Evolutionary conservation across 2,888 invertebrate species (phyloP).

Genomic region (Phragmatobia fuliginosa): DNA sequence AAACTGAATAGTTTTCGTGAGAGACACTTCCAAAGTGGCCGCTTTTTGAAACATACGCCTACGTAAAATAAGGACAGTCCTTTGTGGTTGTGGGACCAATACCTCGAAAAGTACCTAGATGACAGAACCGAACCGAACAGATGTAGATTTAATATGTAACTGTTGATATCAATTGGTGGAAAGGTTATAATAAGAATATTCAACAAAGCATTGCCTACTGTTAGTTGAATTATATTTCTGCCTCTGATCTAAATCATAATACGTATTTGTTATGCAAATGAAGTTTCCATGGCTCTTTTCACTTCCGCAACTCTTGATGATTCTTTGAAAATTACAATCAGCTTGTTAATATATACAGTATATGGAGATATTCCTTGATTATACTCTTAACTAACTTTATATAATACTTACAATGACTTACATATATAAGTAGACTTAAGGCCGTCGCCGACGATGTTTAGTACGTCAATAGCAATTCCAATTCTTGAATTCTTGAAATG

Average conservation of each 20-base stretch:
- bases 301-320: constrained; percentile 48
- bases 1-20: too few species aligned
- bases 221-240: constrained; percentile 7
- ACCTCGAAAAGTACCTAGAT: too few species aligned
- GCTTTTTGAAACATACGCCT: too few species aligned
- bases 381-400: background rate
- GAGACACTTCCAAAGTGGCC: too few species aligned
- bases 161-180: background rate
- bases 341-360: constrained; percentile 39
- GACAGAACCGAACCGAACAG: background rate
- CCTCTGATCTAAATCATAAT: constrained; percentile 47
- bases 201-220: background rate
- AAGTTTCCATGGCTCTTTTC: constrained; percentile 54
- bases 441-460: too few species aligned
- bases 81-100: background rate
- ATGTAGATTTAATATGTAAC: background rate
- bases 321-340: constrained; percentile 51
- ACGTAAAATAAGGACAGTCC: too few species aligned
- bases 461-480: too few species aligned
- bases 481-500: too few species aligned
- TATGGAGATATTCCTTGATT: constrained; percentile 13
- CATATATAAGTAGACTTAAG: too few species aligned
- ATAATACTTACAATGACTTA: background rate
- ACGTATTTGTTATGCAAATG: constrained; percentile 65
- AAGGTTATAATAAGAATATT: background rate